Evolutionary conservation across 2,797 vertebrate species (phyloP), one percentile per base, ranked within the genome.

Genomic region (Babyrousa celebensis): DNA sequence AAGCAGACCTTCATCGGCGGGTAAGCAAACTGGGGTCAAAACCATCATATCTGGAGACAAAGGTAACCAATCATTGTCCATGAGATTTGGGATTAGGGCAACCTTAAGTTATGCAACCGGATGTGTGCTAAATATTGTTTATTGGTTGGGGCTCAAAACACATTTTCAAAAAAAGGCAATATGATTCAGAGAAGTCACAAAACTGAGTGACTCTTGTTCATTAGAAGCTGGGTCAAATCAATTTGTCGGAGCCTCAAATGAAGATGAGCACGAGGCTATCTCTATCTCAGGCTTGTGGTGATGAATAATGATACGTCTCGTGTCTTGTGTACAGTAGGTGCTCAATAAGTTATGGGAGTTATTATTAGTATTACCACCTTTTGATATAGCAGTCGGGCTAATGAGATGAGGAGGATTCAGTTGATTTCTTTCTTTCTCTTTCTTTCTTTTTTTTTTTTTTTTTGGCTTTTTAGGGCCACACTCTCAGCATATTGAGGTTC

Each of bases 1-100:
- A 87, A 75, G 65, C 16, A 40, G 32, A 83, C 89, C 79, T 78
- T 92, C 68, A 82, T 72, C 68, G 29, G 18, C 18, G 56, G 40
- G 6, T 27, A 60, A 71, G 71, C 25, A 77, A 87, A 68, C 40
- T 21, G 62, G 60, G 32, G 63, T n/a, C 71, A 63, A 79, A 83
- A 80, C 7, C 25, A 70, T 74, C 32, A 56, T 5, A 67, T 85
- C 96, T 94, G 71, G 58, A 95, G 95, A 97, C 94, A 92, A 82
- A 97, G 58, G 96, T 80, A 96, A 63, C 75, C 71, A 27, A 60
- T 96, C 97, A 94, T 63, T 85, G 54, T 80, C 87, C 83, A 40
- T 77, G 88, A 96, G 93, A 75, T 87, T 92, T 91, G 4, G 43
- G 75, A 89, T 94, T 96, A 94, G n/a, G 12, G 36, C 23, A 63